phyloP scores from a whole-genome alignment of 2,888 invertebrate genomes.

The Zygogramma bicolorata region DNA sequence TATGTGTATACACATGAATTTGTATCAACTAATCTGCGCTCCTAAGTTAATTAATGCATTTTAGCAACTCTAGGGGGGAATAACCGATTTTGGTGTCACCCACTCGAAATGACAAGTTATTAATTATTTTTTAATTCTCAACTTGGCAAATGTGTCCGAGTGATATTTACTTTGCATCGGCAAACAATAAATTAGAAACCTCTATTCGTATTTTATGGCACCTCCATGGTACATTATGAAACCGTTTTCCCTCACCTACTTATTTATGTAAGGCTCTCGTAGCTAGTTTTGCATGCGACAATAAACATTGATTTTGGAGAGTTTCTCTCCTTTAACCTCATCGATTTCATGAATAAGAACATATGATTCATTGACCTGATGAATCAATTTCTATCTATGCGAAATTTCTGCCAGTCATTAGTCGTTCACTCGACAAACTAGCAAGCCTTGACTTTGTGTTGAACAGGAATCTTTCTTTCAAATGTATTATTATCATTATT shows the following conservation, averaged over 20 bases:
- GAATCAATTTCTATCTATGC: too few relatives aligned
- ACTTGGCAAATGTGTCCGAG: slow-evolving; percentile 1
- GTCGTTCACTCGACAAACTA: too few relatives aligned
- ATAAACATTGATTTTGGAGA: background rate
- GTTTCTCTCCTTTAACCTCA: background rate
- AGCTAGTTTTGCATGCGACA: background rate
- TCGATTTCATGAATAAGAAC: background rate
- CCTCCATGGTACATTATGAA: background rate
- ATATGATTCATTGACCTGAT: too few relatives aligned
- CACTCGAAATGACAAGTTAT: background rate
- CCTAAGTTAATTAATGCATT: too few relatives aligned
- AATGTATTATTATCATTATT: too few relatives aligned
- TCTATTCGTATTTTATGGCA: background rate
- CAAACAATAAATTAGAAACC: slow-evolving; percentile 9
- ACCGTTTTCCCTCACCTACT: background rate
- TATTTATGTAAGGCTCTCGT: background rate
- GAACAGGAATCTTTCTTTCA: too few relatives aligned
- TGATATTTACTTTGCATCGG: background rate
- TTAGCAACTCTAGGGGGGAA: background rate
- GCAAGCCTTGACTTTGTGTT: too few relatives aligned
- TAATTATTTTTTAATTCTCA: background rate
- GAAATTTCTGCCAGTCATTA: too few relatives aligned
- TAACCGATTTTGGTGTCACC: background rate
- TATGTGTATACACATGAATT: too few relatives aligned
- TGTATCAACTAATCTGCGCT: too few relatives aligned